Conservation (phyloP, 64 coral and sea anemone genomes). For the Pocillopora verrucosa region DNA sequence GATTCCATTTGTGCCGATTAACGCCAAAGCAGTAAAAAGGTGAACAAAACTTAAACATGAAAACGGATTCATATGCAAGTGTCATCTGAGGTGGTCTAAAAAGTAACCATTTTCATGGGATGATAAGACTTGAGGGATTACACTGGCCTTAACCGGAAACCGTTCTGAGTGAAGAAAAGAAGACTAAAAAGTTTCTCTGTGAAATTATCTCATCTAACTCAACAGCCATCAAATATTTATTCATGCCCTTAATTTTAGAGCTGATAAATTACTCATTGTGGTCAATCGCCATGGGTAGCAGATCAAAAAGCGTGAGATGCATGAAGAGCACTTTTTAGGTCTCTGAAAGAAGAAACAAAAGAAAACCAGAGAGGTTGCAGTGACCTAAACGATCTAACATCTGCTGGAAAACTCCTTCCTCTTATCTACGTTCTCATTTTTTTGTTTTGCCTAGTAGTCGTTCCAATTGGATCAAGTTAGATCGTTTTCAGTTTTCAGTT, state of each 20-base stretch:
- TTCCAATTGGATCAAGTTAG: no score
- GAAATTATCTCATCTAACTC: slow-evolving; percentile 23
- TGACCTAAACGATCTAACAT: no score
- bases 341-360: no score
- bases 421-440: no score
- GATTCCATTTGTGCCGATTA: slow-evolving; percentile 8
- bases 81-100: slow-evolving; percentile 15
- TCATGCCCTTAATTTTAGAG: slow-evolving; percentile 2
- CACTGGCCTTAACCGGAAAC: neutral
- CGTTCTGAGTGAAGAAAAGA: neutral
- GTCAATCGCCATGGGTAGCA: neutral
- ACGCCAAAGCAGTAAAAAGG: slow-evolving; percentile 12
- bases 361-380: no score
- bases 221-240: slow-evolving; percentile 33
- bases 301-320: no score
- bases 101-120: neutral
- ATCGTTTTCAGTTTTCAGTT: no score
- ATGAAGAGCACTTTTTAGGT: no score
- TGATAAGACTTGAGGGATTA: no score
- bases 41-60: neutral
- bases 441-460: no score
- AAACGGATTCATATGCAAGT: slow-evolving; percentile 20
- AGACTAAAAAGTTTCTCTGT: neutral
- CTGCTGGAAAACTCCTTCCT: no score
- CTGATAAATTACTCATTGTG: neutral